Conservation (phyloP, 2,113 vertebrate genomes). For the Myotis lucifugus region DNA sequence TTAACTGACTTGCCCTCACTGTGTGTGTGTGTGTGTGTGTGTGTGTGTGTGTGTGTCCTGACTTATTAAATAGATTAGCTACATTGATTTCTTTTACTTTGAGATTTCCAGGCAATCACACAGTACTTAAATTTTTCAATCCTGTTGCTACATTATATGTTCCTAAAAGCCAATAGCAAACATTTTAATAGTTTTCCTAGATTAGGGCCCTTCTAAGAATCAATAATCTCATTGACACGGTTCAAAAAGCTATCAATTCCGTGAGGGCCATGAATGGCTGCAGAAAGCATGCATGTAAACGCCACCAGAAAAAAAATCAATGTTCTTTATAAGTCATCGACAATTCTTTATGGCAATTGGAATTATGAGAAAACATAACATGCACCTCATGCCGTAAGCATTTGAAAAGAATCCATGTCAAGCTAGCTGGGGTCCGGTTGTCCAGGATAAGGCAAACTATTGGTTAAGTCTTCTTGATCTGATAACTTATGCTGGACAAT, state of each 20-base stretch:
- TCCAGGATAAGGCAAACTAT: not conserved
- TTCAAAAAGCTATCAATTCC: conserved; percentile 55
- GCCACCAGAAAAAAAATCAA: conserved; percentile 64
- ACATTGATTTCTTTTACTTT: conserved; percentile 76
- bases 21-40: not conserved
- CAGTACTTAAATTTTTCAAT: conserved; percentile 76
- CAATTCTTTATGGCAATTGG: conserved; percentile 58
- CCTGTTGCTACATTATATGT: conserved; percentile 63
- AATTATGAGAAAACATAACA: conserved; percentile 76
- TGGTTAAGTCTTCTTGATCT: not conserved
- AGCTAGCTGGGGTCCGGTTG: not conserved
- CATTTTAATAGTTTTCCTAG: conserved; percentile 70
- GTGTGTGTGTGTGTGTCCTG: conserved; percentile 20
- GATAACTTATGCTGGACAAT: not conserved
- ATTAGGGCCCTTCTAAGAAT: conserved; percentile 57
- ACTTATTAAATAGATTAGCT: conserved; percentile 80
- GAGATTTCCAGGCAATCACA: conserved; percentile 76
- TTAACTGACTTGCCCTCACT: not conserved
- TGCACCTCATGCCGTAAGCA: not conserved
- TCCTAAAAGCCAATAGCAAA: conserved; percentile 73
- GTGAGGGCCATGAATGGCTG: conserved; percentile 41
- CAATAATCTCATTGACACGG: conserved; percentile 54
- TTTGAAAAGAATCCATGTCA: not conserved
- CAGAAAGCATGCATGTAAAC: conserved; percentile 64
- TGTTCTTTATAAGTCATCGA: conserved; percentile 59